Base-by-base conservation (phyloP, 1,140 invertebrate species). In the Bombus cullumanus region DNA sequence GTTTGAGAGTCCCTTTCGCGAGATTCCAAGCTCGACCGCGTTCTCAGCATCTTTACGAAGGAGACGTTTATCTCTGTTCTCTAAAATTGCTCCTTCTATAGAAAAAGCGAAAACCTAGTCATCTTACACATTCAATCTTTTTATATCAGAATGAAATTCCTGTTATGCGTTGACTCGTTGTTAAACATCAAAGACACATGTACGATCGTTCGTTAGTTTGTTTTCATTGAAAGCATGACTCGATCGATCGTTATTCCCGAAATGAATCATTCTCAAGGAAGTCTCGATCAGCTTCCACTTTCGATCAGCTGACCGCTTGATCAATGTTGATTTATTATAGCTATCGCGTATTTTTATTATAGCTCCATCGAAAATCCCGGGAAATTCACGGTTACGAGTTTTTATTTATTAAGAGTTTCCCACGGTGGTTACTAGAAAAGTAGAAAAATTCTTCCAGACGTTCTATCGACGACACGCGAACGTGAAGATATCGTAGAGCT, bases 41-140 rank as follows among this genome's bases (percentile, higher is more conserved):
- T 86, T 68, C 73, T 57, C 22, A 53, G 25, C 81, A 69, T 81
- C 64, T 78, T 76, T 83, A 9, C 53, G 83, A 68, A 88, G 83
- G n/a, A 53, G 18, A 41, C 39, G 37, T 22, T 25, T 85, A 15
- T 43, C 31, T 22, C 9, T 76, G 47, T 25, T n/a, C 0, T 37
- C 39, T 37, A 72, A 72, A 72, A 74, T 22, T 28, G 18, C 28
- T 13, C 2, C 39, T 34, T 15, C 31, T 41, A 47, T 37, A 2
- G 13, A 43, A 12, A 22, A 15, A 53, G 5, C 59, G 28, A 74
- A 12, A 37, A n/a, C 1, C 1, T 31, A 2, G 1, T 28, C 43
- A 1, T 53, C 25, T 22, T 59, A 2, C 5, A 1, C n/a, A 0
- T n/a, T 37, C 37, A 0, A 39, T 34, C 34, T 28, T 53, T 37